Conservation (phyloP, 1,140 invertebrate species). For the Saccostrea glomerata region DNA sequence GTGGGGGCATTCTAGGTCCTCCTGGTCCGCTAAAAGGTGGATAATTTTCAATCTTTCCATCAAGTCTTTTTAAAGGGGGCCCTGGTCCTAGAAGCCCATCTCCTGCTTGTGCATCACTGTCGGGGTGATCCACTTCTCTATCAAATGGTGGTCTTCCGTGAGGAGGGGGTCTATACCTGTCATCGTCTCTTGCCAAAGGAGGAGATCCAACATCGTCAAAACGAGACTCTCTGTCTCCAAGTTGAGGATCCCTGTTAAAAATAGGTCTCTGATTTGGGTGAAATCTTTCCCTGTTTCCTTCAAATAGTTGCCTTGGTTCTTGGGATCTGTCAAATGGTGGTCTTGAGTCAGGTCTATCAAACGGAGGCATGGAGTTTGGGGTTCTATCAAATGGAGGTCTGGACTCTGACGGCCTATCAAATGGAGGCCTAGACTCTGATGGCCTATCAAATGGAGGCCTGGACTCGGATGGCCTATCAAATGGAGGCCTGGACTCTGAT, state of each 20-base stretch:
- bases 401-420: slow-evolving; percentile 19
- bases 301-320: background rate
- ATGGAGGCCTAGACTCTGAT: background rate
- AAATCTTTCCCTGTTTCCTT: background rate
- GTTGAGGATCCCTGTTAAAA: slow-evolving; percentile 26
- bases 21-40: background rate
- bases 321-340: slow-evolving; percentile 18
- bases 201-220: slow-evolving; percentile 21
- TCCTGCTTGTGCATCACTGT: background rate
- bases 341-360: slow-evolving; percentile 23
- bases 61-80: background rate
- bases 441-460: slow-evolving; percentile 39
- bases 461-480: slow-evolving; percentile 1
- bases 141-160: slow-evolving; percentile 41
- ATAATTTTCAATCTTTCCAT: background rate
- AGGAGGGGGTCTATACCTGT: background rate
- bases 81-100: background rate
- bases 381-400: slow-evolving; percentile 27
- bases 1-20: background rate
- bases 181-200: background rate
- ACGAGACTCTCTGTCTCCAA: background rate
- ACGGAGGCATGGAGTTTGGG: background rate
- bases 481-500: no score
- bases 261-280: slow-evolving; percentile 12
- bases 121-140: background rate